These are phyloP conservation scores for Girardinichthys multiradiatus DNA, from an alignment of 2,113 vertebrate genomes.

Conservation along the genomic window DNA sequence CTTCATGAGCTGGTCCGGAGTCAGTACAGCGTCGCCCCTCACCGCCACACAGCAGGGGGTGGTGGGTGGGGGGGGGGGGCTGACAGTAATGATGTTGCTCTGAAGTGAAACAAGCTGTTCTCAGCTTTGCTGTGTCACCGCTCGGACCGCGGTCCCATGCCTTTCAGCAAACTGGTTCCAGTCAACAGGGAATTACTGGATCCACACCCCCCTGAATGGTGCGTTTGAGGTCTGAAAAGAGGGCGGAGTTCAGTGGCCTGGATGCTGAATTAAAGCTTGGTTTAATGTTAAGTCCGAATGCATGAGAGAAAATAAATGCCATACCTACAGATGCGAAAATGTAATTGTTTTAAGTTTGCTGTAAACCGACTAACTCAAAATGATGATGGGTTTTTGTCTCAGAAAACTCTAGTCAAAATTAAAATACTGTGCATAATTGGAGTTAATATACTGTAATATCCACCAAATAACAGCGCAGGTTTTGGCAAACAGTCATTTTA, in stretches of 20 bases:
- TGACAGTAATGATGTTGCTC: not conserved
- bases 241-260: conserved; percentile 7
- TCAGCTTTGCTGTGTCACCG: conserved; percentile 35
- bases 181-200: conserved; percentile 51
- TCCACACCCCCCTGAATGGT: conserved; percentile 62
- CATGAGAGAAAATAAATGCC: not conserved
- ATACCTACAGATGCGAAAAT: not conserved
- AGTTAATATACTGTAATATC: no score
- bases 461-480: no score
- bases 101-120: conserved; percentile 14
- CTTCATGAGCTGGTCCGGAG: conserved; percentile 38
- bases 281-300: not conserved
- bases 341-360: not conserved
- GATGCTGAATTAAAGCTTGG: not conserved
- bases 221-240: conserved; percentile 36
- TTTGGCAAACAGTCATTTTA: no score
- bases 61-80: not conserved
- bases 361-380: not conserved
- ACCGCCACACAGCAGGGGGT: conserved; percentile 6
- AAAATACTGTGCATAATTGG: not conserved
- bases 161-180: conserved; percentile 31
- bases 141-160: conserved; percentile 62
- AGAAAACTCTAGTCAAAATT: not conserved
- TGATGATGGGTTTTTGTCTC: not conserved
- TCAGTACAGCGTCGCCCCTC: conserved; percentile 39